Conservation (phyloP, 2,888 invertebrate genomes). For the Oscheius sp. region DNA sequence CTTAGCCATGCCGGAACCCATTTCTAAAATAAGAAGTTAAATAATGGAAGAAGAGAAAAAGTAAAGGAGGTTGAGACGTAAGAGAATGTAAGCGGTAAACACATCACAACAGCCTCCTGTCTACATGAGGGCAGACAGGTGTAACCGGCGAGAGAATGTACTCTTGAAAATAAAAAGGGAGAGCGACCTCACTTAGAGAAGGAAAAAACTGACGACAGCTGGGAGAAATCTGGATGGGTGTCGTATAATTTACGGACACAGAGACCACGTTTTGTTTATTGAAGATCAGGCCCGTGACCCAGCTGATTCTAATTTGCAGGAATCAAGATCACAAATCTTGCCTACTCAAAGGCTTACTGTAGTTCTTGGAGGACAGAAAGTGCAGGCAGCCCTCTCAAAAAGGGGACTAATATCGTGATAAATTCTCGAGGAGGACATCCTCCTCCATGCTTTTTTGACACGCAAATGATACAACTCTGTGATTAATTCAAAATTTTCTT, state of each 20-base stretch:
- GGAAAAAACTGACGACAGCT: not conserved
- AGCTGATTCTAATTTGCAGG: too few relatives aligned
- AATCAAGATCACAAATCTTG: not conserved
- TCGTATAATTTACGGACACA: conserved; percentile 6
- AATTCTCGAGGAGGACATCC: not conserved
- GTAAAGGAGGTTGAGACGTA: not conserved
- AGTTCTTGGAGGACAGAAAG: too few relatives aligned
- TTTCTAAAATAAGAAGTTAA: not conserved
- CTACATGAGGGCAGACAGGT: not conserved
- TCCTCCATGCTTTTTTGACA: not conserved
- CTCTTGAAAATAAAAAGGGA: not conserved
- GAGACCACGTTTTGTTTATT: conserved; percentile 8
- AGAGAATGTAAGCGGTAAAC: not conserved
- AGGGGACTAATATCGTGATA: not conserved
- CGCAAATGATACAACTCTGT: not conserved
- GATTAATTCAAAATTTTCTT: not conserved
- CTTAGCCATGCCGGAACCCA: conserved; percentile 32
- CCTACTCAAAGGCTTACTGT: too few relatives aligned
- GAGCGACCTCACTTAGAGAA: not conserved
- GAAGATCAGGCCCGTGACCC: not conserved
- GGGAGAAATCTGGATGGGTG: conserved; percentile 1
- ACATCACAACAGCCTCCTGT: not conserved
- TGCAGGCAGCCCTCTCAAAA: not conserved
- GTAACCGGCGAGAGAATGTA: not conserved
- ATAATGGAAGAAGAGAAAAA: not conserved